A percentile compares a stretch with the other conserved stretches of the same genome.
Conservation (phyloP, 37 sponge, comb jelly and placozoan species). For the Halichondria panicea region DNA sequence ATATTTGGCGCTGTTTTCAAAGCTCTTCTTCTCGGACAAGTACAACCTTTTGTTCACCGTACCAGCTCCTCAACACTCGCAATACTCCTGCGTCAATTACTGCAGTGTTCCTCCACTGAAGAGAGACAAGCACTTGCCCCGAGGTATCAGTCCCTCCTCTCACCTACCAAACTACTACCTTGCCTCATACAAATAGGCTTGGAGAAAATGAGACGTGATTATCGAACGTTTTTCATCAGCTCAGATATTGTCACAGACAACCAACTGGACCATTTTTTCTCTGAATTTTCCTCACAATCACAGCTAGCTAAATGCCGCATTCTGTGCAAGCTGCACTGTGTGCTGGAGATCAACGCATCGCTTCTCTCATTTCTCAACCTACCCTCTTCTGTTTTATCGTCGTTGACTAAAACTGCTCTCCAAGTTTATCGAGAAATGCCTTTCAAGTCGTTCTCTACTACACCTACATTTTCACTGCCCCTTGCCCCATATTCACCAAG, state of each 20-base stretch:
- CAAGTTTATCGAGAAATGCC: constrained; percentile 10
- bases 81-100: constrained; percentile 43
- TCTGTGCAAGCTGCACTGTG: constrained; percentile 48
- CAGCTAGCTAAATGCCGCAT: constrained; percentile 17
- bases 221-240: constrained; percentile 22
- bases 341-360: constrained; percentile 29
- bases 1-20: constrained; percentile 38
- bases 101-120: not conserved
- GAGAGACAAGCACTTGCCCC: constrained; percentile 24
- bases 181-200: constrained; percentile 58
- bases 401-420: constrained; percentile 33
- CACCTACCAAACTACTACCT: constrained; percentile 10
- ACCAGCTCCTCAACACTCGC: constrained; percentile 47
- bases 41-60: constrained; percentile 55
- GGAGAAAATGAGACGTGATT: constrained; percentile 54
- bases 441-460: constrained; percentile 31
- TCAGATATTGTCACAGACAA: constrained; percentile 11
- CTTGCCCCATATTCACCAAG: constrained; percentile 26
- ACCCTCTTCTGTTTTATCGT: constrained; percentile 13
- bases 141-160: constrained; percentile 39
- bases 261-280: constrained; percentile 38
- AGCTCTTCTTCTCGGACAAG: constrained; percentile 39
- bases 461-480: constrained; percentile 51
- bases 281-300: not conserved
- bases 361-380: constrained; percentile 20